These are phyloP conservation scores for Varanus komodoensis DNA, from an alignment of 2,113 vertebrate species.

Conservation along the genomic window DNA sequence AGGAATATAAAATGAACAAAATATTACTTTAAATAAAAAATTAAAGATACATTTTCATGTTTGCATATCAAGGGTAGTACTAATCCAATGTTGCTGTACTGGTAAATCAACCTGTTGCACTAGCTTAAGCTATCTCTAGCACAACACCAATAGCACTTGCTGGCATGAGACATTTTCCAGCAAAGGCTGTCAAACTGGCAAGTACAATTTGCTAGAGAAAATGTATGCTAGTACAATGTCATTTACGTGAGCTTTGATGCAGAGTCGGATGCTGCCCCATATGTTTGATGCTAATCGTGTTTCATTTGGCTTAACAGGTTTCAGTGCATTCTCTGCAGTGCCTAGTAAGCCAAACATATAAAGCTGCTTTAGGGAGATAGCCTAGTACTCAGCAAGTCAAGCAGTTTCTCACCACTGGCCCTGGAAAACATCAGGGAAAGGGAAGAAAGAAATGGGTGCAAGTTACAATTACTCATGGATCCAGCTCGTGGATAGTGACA, in stretches of 20 bases:
- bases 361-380: background rate
- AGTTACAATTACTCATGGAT: background rate
- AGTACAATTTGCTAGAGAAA: no score
- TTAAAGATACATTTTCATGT: background rate
- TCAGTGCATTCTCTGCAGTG: background rate
- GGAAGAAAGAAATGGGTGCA: no score
- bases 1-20: background rate
- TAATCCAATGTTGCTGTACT: no score
- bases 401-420: background rate
- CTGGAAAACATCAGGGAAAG: background rate
- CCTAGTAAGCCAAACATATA: background rate
- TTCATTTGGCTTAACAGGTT: background rate
- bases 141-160: no score
- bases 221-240: no score
- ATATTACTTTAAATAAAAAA: background rate
- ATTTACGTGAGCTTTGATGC: no score
- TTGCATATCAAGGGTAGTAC: background rate
- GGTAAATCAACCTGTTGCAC: no score
- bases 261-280: background rate
- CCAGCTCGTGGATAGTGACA: no score
- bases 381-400: background rate
- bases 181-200: no score
- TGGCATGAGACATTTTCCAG: no score
- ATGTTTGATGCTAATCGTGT: background rate
- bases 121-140: no score